Percentiles rank a stretch among this genome's conserved stretches.
These are phyloP conservation scores for Polyommatus icarus DNA, from an alignment of 2,888 invertebrate species.

Conservation along the genomic window DNA sequence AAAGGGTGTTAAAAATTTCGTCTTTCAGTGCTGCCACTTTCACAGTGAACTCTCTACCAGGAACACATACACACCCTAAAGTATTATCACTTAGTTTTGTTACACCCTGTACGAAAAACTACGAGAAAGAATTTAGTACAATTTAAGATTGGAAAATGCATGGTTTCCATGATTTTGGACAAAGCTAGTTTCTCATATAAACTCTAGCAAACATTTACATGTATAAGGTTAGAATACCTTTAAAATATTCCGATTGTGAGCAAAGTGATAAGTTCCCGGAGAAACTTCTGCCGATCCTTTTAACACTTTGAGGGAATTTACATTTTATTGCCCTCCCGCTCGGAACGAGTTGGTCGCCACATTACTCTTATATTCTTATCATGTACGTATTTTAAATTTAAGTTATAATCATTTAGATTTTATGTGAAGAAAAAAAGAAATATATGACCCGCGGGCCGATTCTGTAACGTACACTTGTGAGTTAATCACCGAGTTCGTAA, in stretches of 20 bases:
- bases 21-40: no score
- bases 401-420: neutral
- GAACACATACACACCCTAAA: no score
- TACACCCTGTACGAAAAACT: no score
- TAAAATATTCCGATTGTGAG: constrained; percentile 32
- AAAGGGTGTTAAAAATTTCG: no score
- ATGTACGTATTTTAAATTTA: neutral
- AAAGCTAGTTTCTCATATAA: neutral
- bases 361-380: constrained; percentile 25
- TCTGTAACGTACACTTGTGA: no score
- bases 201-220: neutral
- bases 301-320: constrained; percentile 35
- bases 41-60: no score
- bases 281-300: constrained; percentile 34
- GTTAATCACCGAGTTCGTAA: no score
- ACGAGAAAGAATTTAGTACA: neutral
- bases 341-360: constrained; percentile 31
- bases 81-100: no score
- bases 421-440: no score
- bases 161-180: neutral
- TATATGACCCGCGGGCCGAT: no score
- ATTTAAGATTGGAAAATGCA: neutral
- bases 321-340: constrained; percentile 34
- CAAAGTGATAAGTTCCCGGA: constrained; percentile 32
- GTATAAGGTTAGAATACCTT: constrained; percentile 29